Evolutionary conservation across 2,797 vertebrate genomes (phyloP).

Genomic region (Aeoliscus strigatus): DNA sequence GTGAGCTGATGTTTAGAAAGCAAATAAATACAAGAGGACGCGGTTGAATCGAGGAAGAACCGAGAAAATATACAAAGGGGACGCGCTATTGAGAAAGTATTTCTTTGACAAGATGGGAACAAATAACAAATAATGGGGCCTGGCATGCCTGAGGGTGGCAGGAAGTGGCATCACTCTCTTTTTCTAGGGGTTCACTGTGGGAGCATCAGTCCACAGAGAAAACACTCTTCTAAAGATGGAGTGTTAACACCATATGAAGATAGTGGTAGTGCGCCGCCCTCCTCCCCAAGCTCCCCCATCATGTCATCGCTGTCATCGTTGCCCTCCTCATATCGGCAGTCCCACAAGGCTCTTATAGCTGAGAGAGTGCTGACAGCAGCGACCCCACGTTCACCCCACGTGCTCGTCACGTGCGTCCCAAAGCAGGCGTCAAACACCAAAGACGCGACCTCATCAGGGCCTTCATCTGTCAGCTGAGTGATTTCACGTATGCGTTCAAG

Average conservation of each 20-base stretch:
- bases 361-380: conserved; percentile 65
- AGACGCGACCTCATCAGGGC: conserved; percentile 8
- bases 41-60: conserved; percentile 65
- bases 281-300: conserved; percentile 39
- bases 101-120: conserved; percentile 72
- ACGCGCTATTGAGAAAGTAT: conserved; percentile 74
- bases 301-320: conserved; percentile 48
- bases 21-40: conserved; percentile 75
- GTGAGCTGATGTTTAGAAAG: conserved; percentile 68
- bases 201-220: conserved; percentile 54
- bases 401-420: conserved; percentile 38
- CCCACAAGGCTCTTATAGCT: conserved; percentile 47
- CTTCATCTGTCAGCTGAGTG: conserved; percentile 12
- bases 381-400: conserved; percentile 60
- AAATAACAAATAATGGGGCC: conserved; percentile 74
- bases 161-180: conserved; percentile 68
- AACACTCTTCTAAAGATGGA: conserved; percentile 24
- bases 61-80: conserved; percentile 76
- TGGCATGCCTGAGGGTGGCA: conserved; percentile 56
- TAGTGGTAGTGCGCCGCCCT: conserved; percentile 25
- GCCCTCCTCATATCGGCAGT: conserved; percentile 47
- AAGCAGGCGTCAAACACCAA: conserved; percentile 61
- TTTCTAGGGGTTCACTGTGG: conserved; percentile 58
- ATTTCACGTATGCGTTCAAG: conserved; percentile 22
- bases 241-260: conserved; percentile 45